A percentile compares a stretch with the other conserved stretches of the same genome.
These are phyloP conservation scores for Argynnis bischoffii DNA, from an alignment of 2,888 invertebrate genomes.

Conservation along the genomic window DNA sequence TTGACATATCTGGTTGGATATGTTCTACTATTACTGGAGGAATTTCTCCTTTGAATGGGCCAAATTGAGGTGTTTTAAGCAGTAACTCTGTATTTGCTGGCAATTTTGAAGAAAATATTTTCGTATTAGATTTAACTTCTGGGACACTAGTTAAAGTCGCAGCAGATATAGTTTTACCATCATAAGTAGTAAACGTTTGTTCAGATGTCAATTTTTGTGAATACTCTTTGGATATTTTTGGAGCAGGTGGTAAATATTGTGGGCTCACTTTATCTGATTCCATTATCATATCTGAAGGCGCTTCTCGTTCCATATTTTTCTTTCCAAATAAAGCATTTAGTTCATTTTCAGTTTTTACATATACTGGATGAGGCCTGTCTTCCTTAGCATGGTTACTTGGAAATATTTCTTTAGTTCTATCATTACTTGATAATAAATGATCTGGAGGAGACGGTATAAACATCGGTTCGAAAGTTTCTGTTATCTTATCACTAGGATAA, in stretches of 20 bases:
- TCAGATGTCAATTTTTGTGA: conserved; percentile 66
- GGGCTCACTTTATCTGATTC: conserved; percentile 87
- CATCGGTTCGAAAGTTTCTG: conserved; percentile 89
- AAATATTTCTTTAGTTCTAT: conserved; percentile 71
- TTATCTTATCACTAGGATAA: conserved; percentile 75
- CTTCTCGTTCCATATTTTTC: conserved; percentile 70
- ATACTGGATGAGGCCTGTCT: conserved; percentile 76
- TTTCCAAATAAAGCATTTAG: conserved; percentile 64
- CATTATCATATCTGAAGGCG: conserved; percentile 84
- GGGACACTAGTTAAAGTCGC: conserved; percentile 82
- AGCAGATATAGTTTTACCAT: conserved; percentile 88
- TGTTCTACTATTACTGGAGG: conserved; percentile 73
- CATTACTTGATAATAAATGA: conserved; percentile 69
- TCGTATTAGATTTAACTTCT: conserved; percentile 59
- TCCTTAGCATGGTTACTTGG: conserved; percentile 73
- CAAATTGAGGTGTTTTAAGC: conserved; percentile 87
- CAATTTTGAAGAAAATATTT: conserved; percentile 70
- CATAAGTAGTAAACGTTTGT: conserved; percentile 86
- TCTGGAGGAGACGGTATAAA: conserved; percentile 91
- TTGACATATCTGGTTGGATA: conserved; percentile 47
- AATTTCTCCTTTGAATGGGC: conserved; percentile 88
- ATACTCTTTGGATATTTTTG: conserved; percentile 72
- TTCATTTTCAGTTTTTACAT: conserved; percentile 66
- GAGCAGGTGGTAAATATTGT: conserved; percentile 88
- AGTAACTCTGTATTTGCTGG: conserved; percentile 80